Percentiles rank a stretch among this genome's conserved stretches.
Evolutionary conservation across 2,113 vertebrate species (phyloP).

Genomic region (Struthidea cinerea): DNA sequence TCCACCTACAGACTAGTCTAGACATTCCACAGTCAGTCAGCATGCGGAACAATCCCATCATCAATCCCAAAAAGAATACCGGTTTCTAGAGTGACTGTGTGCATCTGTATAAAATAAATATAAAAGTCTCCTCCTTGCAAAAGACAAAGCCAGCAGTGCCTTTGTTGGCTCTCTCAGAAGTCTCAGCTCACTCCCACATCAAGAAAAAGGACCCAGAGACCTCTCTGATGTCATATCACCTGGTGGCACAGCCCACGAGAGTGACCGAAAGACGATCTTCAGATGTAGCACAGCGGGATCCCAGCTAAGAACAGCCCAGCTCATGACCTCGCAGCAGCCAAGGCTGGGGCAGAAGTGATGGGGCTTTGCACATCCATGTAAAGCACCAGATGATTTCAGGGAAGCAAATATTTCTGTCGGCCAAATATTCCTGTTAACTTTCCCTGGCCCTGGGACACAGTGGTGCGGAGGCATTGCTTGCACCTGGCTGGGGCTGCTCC

Average conservation of each 20-base stretch:
- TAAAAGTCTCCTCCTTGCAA: not conserved
- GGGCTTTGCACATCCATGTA: fast-evolving
- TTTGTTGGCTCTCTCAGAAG: not conserved
- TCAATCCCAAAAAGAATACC: not conserved
- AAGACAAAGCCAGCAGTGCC: not conserved
- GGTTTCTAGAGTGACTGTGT: not conserved
- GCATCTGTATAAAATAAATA: not conserved
- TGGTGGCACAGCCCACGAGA: not conserved
- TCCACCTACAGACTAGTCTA: not conserved
- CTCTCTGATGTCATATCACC: not conserved
- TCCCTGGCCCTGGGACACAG: too few relatives aligned
- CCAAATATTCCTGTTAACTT: not conserved
- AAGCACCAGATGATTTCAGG: not conserved
- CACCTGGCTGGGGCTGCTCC: fast-evolving
- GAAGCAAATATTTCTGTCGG: not conserved
- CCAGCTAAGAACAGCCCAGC: not conserved
- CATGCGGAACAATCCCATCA: not conserved
- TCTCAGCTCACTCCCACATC: not conserved
- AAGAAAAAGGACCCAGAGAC: not conserved
- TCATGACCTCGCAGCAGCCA: not conserved
- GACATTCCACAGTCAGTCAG: not conserved
- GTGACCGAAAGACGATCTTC: not conserved
- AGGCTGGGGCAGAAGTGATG: not conserved
- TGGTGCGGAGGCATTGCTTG: not conserved
- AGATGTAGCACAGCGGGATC: fast-evolving